These are phyloP conservation scores for Luffia ferchaultella DNA, from an alignment of 2,888 invertebrate species.

Conservation along the genomic window DNA sequence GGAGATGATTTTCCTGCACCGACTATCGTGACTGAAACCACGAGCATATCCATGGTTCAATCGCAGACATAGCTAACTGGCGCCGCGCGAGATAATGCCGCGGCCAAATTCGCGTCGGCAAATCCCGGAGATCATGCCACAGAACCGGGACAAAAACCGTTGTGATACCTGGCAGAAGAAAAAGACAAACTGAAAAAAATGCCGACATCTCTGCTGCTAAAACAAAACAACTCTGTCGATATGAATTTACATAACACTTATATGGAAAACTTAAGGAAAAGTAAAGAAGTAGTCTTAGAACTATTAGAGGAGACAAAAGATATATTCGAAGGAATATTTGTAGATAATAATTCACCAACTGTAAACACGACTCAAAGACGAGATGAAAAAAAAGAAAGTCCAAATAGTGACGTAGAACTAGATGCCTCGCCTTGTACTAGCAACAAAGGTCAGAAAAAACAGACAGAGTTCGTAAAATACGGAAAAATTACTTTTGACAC, in stretches of 20 bases:
- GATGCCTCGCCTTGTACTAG: conserved; percentile 40
- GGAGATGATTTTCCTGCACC: conserved; percentile 71
- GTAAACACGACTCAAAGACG: conserved; percentile 24
- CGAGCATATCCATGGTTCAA: conserved; percentile 74
- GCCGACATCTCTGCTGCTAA: conserved; percentile 53
- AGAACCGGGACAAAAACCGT: conserved; percentile 40
- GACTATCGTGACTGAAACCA: conserved; percentile 73
- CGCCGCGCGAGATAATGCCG: conserved; percentile 50
- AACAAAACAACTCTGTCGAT: conserved; percentile 52
- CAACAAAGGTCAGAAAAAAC: conserved; percentile 30
- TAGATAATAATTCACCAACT: conserved; percentile 21
- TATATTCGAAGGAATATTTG: conserved; percentile 29
- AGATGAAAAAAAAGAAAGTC: not conserved
- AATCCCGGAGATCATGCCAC: conserved; percentile 24
- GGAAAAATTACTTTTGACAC: conserved; percentile 57
- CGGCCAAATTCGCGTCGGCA: conserved; percentile 28
- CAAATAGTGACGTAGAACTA: conserved; percentile 29
- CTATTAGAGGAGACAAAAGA: conserved; percentile 49
- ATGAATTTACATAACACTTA: conserved; percentile 53
- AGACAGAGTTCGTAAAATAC: conserved; percentile 46
- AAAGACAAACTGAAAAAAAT: conserved; percentile 36
- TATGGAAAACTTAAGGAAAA: conserved; percentile 49
- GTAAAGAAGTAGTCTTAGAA: conserved; percentile 45
- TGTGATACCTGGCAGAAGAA: conserved; percentile 58
- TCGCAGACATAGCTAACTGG: conserved; percentile 75